A percentile compares a stretch with the other conserved stretches of the same genome.
phyloP scores from a whole-genome alignment of 2,113 vertebrate genomes.

The Muntiacus muntjak region DNA sequence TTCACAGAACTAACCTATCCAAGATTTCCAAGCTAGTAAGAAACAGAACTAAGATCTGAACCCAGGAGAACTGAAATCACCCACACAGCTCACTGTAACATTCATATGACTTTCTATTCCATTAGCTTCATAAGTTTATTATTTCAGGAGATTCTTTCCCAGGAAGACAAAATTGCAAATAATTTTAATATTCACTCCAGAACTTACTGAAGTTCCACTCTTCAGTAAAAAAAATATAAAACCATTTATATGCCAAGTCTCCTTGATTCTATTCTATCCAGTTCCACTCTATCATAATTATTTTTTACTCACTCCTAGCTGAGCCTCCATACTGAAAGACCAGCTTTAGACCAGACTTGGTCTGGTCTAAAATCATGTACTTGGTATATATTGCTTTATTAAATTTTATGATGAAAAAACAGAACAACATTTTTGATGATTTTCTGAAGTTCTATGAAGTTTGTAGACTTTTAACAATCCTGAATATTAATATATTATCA shows the following conservation, averaged over 20 bases:
- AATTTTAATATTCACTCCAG: neutral
- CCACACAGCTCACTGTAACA: neutral
- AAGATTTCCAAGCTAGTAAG: neutral
- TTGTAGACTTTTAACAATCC: too few relatives aligned
- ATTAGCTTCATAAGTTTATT: neutral
- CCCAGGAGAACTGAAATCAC: neutral
- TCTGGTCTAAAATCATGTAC: too few relatives aligned
- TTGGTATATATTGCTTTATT: too few relatives aligned
- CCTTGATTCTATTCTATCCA: neutral
- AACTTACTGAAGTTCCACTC: neutral
- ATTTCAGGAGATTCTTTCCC: neutral
- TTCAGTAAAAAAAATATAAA: conserved; percentile 13
- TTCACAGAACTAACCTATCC: neutral
- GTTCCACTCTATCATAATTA: neutral
- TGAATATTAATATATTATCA: too few relatives aligned
- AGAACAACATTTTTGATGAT: too few relatives aligned
- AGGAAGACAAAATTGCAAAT: neutral
- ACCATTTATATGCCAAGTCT: neutral
- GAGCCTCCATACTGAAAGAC: neutral
- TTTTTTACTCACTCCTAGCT: neutral
- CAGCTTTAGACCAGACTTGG: too few relatives aligned
- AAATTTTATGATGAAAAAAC: too few relatives aligned
- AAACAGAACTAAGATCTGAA: neutral
- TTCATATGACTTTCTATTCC: neutral
- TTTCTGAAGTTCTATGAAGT: too few relatives aligned